These are phyloP conservation scores for Oreochromis mossambicus DNA, from an alignment of 2,797 vertebrate species.

Conservation along the genomic window DNA sequence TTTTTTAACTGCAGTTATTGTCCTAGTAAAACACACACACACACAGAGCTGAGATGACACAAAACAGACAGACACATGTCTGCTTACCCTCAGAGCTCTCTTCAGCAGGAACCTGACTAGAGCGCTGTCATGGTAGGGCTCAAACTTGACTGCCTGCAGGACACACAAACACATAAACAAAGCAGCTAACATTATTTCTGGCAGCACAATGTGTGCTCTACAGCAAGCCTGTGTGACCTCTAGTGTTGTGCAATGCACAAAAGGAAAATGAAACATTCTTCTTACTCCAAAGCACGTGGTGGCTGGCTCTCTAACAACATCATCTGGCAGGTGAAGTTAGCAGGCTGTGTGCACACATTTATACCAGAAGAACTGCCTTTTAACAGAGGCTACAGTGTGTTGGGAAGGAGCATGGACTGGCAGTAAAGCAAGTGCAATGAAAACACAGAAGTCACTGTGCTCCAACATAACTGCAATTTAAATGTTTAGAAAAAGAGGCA, in stretches of 20 bases:
- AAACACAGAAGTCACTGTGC: background rate
- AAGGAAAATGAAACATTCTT: background rate
- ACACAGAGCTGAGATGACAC: background rate
- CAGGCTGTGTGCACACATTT: background rate
- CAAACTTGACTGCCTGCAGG: constrained; percentile 94
- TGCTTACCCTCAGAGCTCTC: constrained; percentile 89
- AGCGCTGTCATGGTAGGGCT: constrained; percentile 96
- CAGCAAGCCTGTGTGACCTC: background rate
- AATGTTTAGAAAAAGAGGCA: background rate
- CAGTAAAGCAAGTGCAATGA: background rate
- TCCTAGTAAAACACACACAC: background rate
- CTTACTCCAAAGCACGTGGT: background rate
- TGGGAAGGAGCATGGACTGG: background rate
- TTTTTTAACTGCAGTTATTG: background rate
- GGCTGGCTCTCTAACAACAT: background rate
- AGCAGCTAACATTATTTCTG: background rate
- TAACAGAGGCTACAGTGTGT: background rate
- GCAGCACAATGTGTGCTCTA: background rate
- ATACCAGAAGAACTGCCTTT: background rate
- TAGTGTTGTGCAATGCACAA: background rate
- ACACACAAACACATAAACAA: background rate
- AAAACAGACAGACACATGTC: background rate
- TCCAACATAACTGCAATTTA: background rate
- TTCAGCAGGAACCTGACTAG: constrained; percentile 94
- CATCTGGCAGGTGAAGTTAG: background rate